Conservation (phyloP, 2,113 vertebrate species). For the Chaetorhynchus papuensis region DNA sequence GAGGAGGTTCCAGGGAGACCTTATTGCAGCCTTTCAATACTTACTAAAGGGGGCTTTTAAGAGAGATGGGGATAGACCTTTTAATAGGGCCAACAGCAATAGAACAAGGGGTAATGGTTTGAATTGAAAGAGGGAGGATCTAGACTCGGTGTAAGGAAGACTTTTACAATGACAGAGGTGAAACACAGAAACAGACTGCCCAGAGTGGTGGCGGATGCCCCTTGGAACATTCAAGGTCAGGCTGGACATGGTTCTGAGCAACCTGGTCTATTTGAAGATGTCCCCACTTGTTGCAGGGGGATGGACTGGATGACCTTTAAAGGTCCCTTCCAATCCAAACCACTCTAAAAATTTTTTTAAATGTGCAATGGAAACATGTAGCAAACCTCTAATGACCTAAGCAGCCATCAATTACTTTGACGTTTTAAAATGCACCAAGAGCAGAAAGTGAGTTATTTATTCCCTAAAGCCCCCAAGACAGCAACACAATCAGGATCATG, state of each 20-base stretch:
- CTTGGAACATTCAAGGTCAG: not conserved
- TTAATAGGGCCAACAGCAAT: accelerated
- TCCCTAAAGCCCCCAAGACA: not conserved
- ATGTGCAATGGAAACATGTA: not conserved
- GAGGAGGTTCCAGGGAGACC: not conserved
- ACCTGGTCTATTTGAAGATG: not conserved
- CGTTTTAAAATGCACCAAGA: not conserved
- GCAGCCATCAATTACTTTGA: not conserved
- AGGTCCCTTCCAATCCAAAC: not conserved
- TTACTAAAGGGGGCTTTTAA: not conserved
- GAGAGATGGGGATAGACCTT: not conserved
- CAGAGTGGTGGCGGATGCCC: not conserved
- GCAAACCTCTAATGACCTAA: not conserved
- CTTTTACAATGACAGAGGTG: not conserved
- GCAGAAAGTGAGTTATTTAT: not conserved
- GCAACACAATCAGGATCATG: not conserved
- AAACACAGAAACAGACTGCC: not conserved
- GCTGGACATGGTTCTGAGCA: accelerated
- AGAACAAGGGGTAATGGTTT: not conserved
- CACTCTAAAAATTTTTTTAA: accelerated
- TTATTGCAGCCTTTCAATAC: not conserved
- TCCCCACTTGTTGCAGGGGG: not conserved
- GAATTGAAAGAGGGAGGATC: not conserved
- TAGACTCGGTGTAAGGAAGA: not conserved
- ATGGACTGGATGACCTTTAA: not conserved